Percentiles rank a stretch among this genome's conserved stretches.
Conservation (phyloP, 1,140 invertebrate species). For the Lordiphosa mommai region DNA sequence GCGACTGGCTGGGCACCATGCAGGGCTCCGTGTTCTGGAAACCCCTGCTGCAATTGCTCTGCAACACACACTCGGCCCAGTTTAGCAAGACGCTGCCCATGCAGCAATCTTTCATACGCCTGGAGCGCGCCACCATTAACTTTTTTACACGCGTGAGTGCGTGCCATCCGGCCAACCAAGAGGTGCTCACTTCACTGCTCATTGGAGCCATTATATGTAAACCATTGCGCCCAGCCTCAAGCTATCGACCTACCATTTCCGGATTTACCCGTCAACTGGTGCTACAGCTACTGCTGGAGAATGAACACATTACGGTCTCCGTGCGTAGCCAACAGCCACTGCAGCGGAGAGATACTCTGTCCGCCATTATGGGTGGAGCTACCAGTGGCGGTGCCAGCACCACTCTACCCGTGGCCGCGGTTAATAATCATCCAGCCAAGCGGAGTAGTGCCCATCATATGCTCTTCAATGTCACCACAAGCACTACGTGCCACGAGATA, state of each 20-base stretch:
- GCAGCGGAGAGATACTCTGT: constrained; percentile 56
- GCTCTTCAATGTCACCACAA: constrained; percentile 86
- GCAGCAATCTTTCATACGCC: constrained; percentile 82
- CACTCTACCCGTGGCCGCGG: constrained; percentile 53
- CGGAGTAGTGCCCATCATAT: constrained; percentile 82
- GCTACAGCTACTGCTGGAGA: constrained; percentile 91
- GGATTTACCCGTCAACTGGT: constrained; percentile 93
- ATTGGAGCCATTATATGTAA: constrained; percentile 74
- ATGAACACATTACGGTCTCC: constrained; percentile 89
- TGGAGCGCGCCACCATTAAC: constrained; percentile 88
- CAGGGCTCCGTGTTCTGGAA: constrained; percentile 92
- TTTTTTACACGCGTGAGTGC: constrained; percentile 89
- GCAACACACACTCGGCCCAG: constrained; percentile 80
- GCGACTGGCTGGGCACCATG: constrained; percentile 90
- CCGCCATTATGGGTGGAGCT: constrained; percentile 45
- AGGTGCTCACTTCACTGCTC: constrained; percentile 88
- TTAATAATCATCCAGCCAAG: constrained; percentile 77
- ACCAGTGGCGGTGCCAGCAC: constrained; percentile 39
- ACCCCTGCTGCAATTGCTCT: constrained; percentile 88
- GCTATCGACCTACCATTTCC: constrained; percentile 82
- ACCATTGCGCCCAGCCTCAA: constrained; percentile 27
- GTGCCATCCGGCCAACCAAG: constrained; percentile 92
- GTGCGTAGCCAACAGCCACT: constrained; percentile 82
- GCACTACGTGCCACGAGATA: constrained; percentile 83
- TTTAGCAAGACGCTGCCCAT: constrained; percentile 81